These are phyloP conservation scores for Peromyscus melanophrys DNA, from an alignment of 2,797 vertebrate genomes.

Conservation along the genomic window DNA sequence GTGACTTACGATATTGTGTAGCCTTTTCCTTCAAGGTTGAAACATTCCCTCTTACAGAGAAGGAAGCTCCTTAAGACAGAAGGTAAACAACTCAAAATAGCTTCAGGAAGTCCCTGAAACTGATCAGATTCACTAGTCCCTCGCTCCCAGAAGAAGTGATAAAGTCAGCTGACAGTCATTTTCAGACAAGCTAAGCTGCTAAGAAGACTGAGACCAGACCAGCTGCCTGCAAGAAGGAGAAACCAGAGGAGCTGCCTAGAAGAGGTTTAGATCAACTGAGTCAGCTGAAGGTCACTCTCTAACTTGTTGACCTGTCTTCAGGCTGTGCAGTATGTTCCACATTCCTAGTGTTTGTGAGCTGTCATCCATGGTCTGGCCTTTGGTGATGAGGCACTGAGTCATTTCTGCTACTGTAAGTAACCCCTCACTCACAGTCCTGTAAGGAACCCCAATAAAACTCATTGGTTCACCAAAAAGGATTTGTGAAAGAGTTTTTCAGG, in stretches of 20 bases:
- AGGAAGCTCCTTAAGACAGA: not conserved
- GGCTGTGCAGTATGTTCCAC: not conserved
- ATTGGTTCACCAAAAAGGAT: not conserved
- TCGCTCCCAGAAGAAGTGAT: not conserved
- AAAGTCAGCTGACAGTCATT: not conserved
- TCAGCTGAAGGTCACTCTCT: too few relatives aligned
- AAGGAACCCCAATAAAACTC: not conserved
- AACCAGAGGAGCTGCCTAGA: not conserved
- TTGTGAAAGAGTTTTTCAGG: not conserved
- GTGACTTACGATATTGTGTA: not conserved
- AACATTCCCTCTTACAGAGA: not conserved
- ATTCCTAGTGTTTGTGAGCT: not conserved
- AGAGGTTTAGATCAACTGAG: not conserved
- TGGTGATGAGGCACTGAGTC: not conserved
- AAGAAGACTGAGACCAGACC: not conserved
- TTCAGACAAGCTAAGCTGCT: not conserved
- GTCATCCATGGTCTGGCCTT: not conserved
- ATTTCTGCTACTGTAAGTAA: not conserved
- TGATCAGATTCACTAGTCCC: not conserved
- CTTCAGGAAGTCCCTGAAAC: not conserved
- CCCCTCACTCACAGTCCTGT: not conserved
- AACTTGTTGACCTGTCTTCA: not conserved
- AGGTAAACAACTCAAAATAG: not conserved
- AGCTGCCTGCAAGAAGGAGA: not conserved
- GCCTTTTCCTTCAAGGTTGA: not conserved